Conservation (phyloP, 35 echinoderm and acorn worm genomes). For the Hemicentrotus pulcherrimus region DNA sequence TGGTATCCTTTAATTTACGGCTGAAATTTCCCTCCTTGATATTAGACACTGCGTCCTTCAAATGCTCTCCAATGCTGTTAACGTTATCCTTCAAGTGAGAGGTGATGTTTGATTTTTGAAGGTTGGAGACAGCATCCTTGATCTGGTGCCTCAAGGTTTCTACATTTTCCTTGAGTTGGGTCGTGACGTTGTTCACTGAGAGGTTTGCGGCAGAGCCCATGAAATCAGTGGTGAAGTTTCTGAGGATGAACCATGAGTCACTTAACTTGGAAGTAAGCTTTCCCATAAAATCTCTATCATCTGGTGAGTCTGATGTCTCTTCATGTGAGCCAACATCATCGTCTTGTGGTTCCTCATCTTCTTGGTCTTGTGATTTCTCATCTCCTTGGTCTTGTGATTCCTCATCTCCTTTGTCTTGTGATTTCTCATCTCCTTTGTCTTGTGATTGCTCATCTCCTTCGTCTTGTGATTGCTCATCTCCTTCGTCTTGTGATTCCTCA, state of each 20-base stretch:
- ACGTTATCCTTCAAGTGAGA: constrained; percentile 15
- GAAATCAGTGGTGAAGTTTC: not conserved
- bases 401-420: not conserved
- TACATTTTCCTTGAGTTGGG: constrained; percentile 45
- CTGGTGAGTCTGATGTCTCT: not conserved
- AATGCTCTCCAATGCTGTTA: constrained; percentile 14
- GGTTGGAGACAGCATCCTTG: constrained; percentile 29
- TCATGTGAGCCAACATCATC: not conserved
- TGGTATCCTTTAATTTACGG: not conserved
- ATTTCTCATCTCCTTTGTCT: not conserved
- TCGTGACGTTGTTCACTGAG: not conserved
- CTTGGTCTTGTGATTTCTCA: too few relatives aligned
- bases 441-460: too few relatives aligned
- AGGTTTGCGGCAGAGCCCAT: not conserved
- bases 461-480: not conserved
- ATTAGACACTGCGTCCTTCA: not conserved
- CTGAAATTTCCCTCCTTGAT: constrained; percentile 6
- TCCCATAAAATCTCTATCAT: constrained; percentile 13
- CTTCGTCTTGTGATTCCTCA: not conserved
- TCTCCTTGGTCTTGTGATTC: not conserved
- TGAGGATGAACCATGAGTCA: constrained; percentile 32
- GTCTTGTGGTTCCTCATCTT: not conserved
- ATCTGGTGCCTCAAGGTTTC: constrained; percentile 30
- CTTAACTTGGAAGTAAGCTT: not conserved
- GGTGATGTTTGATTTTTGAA: constrained; percentile 34